Base-by-base conservation (phyloP, 2,113 vertebrate species). In the Amazona guildingii region DNA sequence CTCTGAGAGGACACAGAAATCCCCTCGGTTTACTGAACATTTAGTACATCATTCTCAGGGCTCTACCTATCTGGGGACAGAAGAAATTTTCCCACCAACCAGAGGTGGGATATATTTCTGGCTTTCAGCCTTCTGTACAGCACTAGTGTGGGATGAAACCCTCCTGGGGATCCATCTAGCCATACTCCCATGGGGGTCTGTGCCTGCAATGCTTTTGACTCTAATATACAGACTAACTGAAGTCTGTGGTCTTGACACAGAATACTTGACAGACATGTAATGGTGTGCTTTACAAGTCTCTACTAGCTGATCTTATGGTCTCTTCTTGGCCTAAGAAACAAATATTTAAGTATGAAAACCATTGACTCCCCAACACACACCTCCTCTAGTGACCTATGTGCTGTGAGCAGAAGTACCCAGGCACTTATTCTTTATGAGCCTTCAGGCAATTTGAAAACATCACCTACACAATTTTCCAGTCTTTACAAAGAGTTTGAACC, bases 21-120 rank as follows among this genome's bases (percentile, higher is more conserved):
- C 8, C 48, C 15, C n/a, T 55, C 0, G 0, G 1, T 43, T 41
- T 77, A 7, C 27, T 29, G 28, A 54, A 13, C 1, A 8, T 20
- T 49, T 35, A 10, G 27, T 16, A 31, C 9, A 8, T 35, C 16
- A 24, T 86, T 73, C 24, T 92, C 41, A 68, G 24, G 33, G 37
- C 24, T 24, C 9, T 61, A 43, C 27, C 7, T 51, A 6, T 55
- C 5, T 21, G 7, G 20, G 11, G 28, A n/a, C 5, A 13, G 44
- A 57, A 68, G 10, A 61, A 23, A 9, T 39, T 49, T 70, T 59
- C 46, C 37, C 55, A 78, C 20, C 37, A 77, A 15, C 9, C 29
- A 83, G 37, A 44, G 4, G 4, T 3, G 29, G 29, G 19, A 54
- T 43, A 41, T 3, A 25, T 48, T 77, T 57, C 39, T 81, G 59